Percentiles rank a stretch among this genome's conserved stretches.
Conservation (phyloP, 2,113 vertebrate genomes). For the Pantherophis guttatus region DNA sequence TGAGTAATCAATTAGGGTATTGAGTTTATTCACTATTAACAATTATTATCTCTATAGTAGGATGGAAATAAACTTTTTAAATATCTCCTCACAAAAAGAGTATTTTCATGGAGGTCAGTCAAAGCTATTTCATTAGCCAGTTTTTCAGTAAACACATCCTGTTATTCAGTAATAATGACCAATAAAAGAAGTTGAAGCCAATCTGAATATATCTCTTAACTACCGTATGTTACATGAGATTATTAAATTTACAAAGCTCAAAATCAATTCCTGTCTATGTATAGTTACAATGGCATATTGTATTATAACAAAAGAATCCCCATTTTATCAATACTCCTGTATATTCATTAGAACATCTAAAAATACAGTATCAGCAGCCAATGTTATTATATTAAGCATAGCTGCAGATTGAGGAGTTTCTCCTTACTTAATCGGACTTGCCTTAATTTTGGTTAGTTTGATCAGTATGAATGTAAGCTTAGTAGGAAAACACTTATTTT, state of each 20-base stretch:
- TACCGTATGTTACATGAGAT: background rate
- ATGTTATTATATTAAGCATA: constrained; percentile 28
- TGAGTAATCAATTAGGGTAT: background rate
- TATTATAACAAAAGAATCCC: constrained; percentile 13
- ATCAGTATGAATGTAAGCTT: background rate
- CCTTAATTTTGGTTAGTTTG: background rate
- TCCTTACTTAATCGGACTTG: background rate
- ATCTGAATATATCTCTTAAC: background rate
- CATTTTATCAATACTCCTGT: constrained; percentile 18
- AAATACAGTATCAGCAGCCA: constrained; percentile 6
- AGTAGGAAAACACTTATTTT: background rate
- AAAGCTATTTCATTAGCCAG: background rate
- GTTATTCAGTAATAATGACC: background rate
- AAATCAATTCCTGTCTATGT: background rate
- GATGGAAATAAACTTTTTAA: background rate
- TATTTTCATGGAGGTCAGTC: background rate
- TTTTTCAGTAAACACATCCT: constrained; percentile 1
- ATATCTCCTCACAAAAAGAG: background rate
- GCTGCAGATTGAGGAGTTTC: background rate
- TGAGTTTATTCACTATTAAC: constrained; percentile 12
- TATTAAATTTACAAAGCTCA: background rate
- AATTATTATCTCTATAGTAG: background rate
- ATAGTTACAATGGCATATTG: background rate
- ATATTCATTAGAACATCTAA: background rate
- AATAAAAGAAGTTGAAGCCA: background rate